phyloP scores from a whole-genome alignment of 2,888 invertebrate species.

The Mesochorus sp. region DNA sequence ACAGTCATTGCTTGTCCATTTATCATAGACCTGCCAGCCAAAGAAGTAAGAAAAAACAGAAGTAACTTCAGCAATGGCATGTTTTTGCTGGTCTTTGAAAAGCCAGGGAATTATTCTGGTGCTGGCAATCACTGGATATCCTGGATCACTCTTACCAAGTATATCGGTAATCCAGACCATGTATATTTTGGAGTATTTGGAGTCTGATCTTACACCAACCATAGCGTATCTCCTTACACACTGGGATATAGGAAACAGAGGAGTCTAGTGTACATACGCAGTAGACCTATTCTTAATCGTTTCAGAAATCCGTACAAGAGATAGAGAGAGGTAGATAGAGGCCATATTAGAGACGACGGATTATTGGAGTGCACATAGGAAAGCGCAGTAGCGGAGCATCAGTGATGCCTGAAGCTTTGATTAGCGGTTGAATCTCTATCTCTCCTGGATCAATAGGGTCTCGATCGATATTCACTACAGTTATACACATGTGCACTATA shows the following conservation, averaged over 20 bases:
- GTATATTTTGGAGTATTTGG: slow-evolving; percentile 31
- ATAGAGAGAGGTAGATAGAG: too few species aligned
- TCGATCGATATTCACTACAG: slow-evolving; percentile 48
- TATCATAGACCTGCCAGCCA: too few species aligned
- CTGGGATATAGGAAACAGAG: neutral
- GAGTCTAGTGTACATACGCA: neutral
- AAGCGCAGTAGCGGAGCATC: neutral
- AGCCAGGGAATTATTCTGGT: too few species aligned
- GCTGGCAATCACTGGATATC: too few species aligned
- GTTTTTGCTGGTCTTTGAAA: too few species aligned
- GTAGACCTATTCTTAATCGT: slow-evolving; percentile 26
- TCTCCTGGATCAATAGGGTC: slow-evolving; percentile 50
- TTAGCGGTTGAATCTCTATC: slow-evolving; percentile 32
- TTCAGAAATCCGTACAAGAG: slow-evolving; percentile 16
- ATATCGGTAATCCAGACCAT: slow-evolving; percentile 45
- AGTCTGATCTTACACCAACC: slow-evolving; percentile 8
- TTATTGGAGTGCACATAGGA: slow-evolving; percentile 27
- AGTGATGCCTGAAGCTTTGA: neutral
- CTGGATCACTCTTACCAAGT: too few species aligned
- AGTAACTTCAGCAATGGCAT: too few species aligned
- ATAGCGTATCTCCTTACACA: slow-evolving; percentile 15
- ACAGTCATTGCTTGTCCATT: too few species aligned
- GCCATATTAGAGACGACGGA: slow-evolving; percentile 28
- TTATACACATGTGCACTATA: too few species aligned
- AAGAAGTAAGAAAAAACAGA: too few species aligned